Evolutionary conservation across 2,797 vertebrate genomes (phyloP).

Genomic region (Micropoecilia bifurca): DNA sequence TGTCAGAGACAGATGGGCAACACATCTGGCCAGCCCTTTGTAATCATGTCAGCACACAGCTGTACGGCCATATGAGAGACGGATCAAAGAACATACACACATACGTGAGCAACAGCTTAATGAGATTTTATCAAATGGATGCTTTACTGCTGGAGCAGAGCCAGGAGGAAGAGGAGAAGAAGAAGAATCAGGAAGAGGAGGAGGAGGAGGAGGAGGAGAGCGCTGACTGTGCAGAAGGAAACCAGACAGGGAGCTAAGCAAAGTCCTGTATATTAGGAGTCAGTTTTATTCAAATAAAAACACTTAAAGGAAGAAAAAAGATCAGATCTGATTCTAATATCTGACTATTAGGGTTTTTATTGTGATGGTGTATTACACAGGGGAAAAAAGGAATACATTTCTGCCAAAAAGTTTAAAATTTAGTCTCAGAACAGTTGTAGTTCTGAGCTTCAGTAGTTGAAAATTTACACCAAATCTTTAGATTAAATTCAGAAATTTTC

Average conservation of each 20-base stretch:
- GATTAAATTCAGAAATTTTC: too few relatives aligned
- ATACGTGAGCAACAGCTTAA: constrained; percentile 33
- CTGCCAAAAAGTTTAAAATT: too few relatives aligned
- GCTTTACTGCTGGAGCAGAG: constrained; percentile 11
- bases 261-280: neutral
- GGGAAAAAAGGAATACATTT: too few relatives aligned
- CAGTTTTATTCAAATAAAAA: neutral
- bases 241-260: neutral
- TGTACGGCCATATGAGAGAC: constrained; percentile 65
- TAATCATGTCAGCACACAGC: constrained; percentile 69
- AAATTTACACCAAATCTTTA: too few relatives aligned
- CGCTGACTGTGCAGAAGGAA: neutral
- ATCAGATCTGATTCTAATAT: neutral
- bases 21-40: constrained; percentile 75
- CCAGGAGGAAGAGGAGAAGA: constrained; percentile 14
- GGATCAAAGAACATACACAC: constrained; percentile 69
- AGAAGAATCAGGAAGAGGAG: neutral
- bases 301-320: neutral
- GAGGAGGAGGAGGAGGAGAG: too few relatives aligned
- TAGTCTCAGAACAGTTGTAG: too few relatives aligned
- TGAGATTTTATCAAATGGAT: constrained; percentile 48
- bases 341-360: neutral
- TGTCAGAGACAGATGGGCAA: constrained; percentile 64
- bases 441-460: too few relatives aligned
- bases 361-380: too few relatives aligned